Base-by-base conservation (phyloP, 1,140 invertebrate genomes). In the Probaryconus sp. region DNA sequence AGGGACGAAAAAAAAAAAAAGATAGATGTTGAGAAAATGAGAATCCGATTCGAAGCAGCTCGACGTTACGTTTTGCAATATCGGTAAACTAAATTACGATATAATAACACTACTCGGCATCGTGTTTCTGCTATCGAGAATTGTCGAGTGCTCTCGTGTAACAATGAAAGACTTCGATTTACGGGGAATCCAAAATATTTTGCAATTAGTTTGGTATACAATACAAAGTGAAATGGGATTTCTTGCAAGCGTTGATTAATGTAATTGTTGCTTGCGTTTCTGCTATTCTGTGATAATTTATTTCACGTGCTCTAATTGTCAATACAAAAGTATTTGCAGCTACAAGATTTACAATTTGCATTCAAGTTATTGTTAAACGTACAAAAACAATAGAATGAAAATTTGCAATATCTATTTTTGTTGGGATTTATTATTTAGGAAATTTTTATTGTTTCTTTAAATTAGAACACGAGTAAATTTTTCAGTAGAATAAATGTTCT, bases 61-160 rank as follows among this genome's bases (percentile, higher is more conserved):
- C 45, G 13, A 50, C 21, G 31, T 63, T 71, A 37, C 50, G 5
- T 9, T 26, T 1, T 18, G 11, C 56, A n/a, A 55, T 58, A 72
- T 64, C 51, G 58, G 30, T 24, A 9, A 18, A 42, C 50, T 18
- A 50, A 63, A 63, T 71, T 63, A 71, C 35, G 43, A 63, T 37
- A 55, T 63, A 63, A 63, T 70, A 70, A 71, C 43, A 55, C 43
- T 42, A 68, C 53, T 58, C 6, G 26, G 35, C 11, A 14, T 24
- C 38, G 38, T 47, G 56, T 58, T 61, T 45, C 48, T 55, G 48
- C 18, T 37, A 55, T 61, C 42, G 31, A 47, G 43, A 55, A 70
- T 55, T 14, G 10, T 47, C 31, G 11, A 61, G 31, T 14, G 1
- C 21, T 58, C 38, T 38, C 33, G 6, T 11, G 10, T 9, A 33